Evolutionary conservation across 2,888 invertebrate species (phyloP).

Genomic region (Sarcophaga rosellei): DNA sequence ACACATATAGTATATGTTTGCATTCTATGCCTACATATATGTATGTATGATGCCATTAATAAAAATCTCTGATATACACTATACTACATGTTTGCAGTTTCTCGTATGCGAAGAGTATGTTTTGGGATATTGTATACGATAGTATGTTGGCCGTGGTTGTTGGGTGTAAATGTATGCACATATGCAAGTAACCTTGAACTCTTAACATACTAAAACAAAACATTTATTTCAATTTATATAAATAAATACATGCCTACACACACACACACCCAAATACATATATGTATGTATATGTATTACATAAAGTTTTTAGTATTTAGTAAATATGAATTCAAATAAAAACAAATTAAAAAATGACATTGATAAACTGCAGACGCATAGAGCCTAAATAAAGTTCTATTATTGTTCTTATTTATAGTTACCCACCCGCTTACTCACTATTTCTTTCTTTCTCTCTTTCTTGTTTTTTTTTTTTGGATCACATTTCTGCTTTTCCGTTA

Average conservation of each 20-base stretch:
- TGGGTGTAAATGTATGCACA: slow-evolving; percentile 7
- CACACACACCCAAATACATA: slow-evolving; percentile 14
- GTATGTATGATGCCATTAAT: not conserved
- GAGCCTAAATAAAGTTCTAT: slow-evolving; percentile 7
- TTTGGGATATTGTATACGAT: not conserved
- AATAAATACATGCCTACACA: not conserved
- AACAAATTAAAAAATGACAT: slow-evolving; percentile 3
- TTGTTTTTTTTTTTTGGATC: no score
- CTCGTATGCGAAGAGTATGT: not conserved
- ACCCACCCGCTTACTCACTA: not conserved
- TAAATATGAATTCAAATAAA: not conserved
- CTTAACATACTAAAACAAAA: slow-evolving; percentile 61
- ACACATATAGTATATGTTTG: no score
- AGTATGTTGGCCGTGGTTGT: not conserved
- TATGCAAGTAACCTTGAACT: slow-evolving; percentile 65
- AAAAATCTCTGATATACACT: not conserved
- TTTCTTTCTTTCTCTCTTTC: not conserved
- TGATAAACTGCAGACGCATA: slow-evolving; percentile 14
- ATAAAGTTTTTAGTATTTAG: not conserved
- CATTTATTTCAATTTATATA: not conserved
- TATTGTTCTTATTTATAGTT: not conserved
- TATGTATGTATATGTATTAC: not conserved
- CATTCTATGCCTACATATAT: not conserved
- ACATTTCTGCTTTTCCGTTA: not conserved
- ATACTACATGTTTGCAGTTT: slow-evolving; percentile 4